Evolutionary conservation across 2,888 invertebrate species (phyloP).

Genomic region (Zonitis immaculata): DNA sequence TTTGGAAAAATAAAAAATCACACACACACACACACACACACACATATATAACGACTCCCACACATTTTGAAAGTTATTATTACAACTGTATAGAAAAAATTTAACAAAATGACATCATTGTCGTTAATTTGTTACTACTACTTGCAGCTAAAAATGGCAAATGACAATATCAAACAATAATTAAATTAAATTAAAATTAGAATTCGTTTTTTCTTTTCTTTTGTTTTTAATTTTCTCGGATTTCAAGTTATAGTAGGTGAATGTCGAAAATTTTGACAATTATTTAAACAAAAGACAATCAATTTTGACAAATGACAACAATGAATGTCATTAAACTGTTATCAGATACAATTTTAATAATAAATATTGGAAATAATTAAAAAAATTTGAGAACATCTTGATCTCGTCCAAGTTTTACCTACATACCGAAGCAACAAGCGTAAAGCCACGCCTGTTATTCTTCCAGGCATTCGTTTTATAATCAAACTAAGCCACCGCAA

Average conservation of each 20-base stretch:
- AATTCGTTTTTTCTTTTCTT: not conserved
- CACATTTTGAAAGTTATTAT: no score
- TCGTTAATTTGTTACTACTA: slow-evolving; percentile 12
- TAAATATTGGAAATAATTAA: not conserved
- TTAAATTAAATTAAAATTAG: not conserved
- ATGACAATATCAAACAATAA: slow-evolving; percentile 7
- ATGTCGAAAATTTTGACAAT: not conserved
- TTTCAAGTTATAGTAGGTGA: not conserved
- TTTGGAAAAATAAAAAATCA: not conserved
- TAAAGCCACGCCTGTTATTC: slow-evolving; percentile 35
- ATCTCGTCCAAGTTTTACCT: slow-evolving; percentile 25
- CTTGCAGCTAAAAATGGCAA: slow-evolving; percentile 14
- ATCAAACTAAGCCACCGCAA: not conserved
- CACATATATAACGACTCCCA: no score
- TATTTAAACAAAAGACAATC: not conserved
- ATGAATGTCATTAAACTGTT: not conserved
- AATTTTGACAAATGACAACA: not conserved
- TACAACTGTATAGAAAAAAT: not conserved
- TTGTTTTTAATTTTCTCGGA: not conserved
- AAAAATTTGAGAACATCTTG: not conserved
- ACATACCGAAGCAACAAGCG: slow-evolving; percentile 33
- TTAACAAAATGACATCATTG: slow-evolving; percentile 15
- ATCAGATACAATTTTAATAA: not conserved
- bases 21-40: not conserved
- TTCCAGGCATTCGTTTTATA: not conserved